Evolutionary conservation across 2,797 vertebrate species (phyloP).

Genomic region (Siniperca scherzeri): DNA sequence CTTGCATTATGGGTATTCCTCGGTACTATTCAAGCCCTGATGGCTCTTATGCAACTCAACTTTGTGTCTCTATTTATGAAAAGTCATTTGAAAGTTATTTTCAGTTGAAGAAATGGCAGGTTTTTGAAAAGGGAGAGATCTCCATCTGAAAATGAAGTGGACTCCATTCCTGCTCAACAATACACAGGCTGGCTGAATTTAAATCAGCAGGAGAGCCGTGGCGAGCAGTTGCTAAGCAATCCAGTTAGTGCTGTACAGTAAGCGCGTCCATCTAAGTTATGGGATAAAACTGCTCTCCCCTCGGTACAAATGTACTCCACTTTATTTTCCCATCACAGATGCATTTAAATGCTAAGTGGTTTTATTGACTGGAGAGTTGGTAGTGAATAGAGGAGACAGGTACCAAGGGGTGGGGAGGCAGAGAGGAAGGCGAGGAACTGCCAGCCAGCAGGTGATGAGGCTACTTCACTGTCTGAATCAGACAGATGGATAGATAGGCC

Average conservation of each 20-base stretch:
- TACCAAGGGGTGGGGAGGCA: slow-evolving; percentile 54
- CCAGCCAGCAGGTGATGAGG: slow-evolving; percentile 65
- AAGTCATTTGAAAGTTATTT: slow-evolving; percentile 71
- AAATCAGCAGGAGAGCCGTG: slow-evolving; percentile 67
- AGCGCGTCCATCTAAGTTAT: slow-evolving; percentile 71
- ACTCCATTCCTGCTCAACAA: slow-evolving; percentile 57
- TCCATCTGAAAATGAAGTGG: slow-evolving; percentile 74
- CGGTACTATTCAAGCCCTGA: slow-evolving; percentile 30
- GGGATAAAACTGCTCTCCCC: slow-evolving; percentile 75
- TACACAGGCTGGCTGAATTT: slow-evolving; percentile 62
- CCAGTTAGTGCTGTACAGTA: slow-evolving; percentile 74
- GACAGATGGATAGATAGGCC: slow-evolving; percentile 67
- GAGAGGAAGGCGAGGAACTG: slow-evolving; percentile 52
- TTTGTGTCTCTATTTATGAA: slow-evolving; percentile 58
- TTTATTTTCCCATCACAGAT: slow-evolving; percentile 83
- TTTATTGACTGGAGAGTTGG: slow-evolving; percentile 81
- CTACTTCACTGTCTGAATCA: slow-evolving; percentile 57
- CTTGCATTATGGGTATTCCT: slow-evolving; percentile 46
- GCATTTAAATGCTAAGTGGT: slow-evolving; percentile 85
- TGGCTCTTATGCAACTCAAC: slow-evolving; percentile 60
- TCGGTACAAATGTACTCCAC: slow-evolving; percentile 77
- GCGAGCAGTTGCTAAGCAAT: slow-evolving; percentile 79
- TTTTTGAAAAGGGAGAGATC: slow-evolving; percentile 54
- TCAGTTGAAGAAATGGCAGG: slow-evolving; percentile 49
- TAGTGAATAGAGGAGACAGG: slow-evolving; percentile 73